Evolutionary conservation across 2,113 vertebrate species (phyloP).

Genomic region (Tringa solitaria): DNA sequence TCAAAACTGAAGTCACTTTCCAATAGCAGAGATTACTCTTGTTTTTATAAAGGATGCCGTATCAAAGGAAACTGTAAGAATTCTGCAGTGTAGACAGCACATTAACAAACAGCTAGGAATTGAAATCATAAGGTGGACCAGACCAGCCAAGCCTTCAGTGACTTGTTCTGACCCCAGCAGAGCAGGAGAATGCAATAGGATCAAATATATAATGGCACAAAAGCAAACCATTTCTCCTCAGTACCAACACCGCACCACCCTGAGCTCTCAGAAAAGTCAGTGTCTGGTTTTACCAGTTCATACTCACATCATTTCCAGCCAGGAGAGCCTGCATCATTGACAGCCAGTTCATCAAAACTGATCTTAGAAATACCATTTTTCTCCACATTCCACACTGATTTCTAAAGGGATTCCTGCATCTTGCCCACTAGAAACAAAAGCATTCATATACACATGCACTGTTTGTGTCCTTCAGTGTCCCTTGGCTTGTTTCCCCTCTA

Average conservation of each 20-base stretch:
- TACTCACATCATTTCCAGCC: accelerated
- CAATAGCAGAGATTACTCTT: neutral
- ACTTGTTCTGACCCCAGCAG: neutral
- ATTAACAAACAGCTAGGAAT: neutral
- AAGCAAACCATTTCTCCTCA: neutral
- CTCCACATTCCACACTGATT: neutral
- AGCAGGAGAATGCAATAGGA: neutral
- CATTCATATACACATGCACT: neutral
- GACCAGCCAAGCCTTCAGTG: neutral
- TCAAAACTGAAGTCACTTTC: neutral
- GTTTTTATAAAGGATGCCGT: neutral
- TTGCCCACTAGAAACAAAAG: neutral
- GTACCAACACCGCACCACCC: neutral
- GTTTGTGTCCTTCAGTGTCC: neutral
- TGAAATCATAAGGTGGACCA: neutral
- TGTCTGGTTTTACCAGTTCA: neutral
- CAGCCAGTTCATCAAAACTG: neutral
- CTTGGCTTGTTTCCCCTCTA: neutral
- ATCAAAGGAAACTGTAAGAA: neutral
- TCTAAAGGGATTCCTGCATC: neutral
- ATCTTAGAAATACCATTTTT: neutral
- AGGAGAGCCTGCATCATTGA: neutral
- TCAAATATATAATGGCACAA: neutral
- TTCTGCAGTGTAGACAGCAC: neutral
- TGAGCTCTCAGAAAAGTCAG: neutral